Evolutionary conservation across 2,888 invertebrate genomes (phyloP), one percentile per base, ranked within the genome.

Genomic region (Synergus gifuensis): DNA sequence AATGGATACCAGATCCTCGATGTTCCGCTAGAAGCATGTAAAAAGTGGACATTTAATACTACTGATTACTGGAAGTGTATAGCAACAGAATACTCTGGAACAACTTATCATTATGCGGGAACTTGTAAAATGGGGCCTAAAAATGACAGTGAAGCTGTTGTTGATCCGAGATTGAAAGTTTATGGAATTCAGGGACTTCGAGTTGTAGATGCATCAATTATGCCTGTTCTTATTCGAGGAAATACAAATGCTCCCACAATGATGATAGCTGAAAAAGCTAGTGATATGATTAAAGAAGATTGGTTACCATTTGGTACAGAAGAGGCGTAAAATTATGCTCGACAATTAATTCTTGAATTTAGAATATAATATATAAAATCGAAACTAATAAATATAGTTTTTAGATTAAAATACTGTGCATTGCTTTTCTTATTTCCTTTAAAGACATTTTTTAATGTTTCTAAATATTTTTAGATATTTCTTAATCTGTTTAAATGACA

Each of bases 191-290:
- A 94, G 0, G 95, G 95, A 69, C 91, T 97, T 46, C 93, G 97
- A 82, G 96, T 97, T 0, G 95, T 96, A 0, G 97, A 97, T 90
- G 97, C 96, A 1, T 96, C 96, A 85, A 95, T 97, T 66, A 97
- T 97, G 97, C 97, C 97, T 0, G 95, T 94, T 0, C 96, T 97
- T 80, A 95, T 96, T 14, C 96, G 96, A 90, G 97, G 97, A 0
- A 97, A 97, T 92, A 97, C 97, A 0, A 97, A 97, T 90, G 97
- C 97, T 5, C 96, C 97, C 0, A 95, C 95, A 1, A 96, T 97
- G 76, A 97, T 97, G 96, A 97, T 97, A 79, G 97, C 96, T 0
- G 97, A 97, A 88, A 97, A 97, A 90, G 97, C 95, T 0, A 95
- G 97, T 3, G 97, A 97, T 89, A 94, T 97, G 94, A 96, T 97